Conservation (phyloP, 2,888 invertebrate genomes). For the Brachylomia viminalis region DNA sequence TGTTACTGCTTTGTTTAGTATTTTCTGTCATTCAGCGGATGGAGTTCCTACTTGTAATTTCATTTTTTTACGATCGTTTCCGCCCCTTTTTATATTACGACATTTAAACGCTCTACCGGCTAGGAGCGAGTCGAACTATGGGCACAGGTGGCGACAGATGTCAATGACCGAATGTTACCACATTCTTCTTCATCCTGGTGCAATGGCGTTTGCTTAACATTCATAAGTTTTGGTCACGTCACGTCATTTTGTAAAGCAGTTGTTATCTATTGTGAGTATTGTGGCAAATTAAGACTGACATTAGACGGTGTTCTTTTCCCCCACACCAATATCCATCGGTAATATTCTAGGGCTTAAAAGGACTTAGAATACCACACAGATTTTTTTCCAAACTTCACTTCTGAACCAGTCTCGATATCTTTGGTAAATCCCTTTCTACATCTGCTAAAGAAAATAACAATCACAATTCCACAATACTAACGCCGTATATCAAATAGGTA, state of each 20-base stretch:
- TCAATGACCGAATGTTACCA: slow-evolving; percentile 38
- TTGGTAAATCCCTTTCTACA: neutral
- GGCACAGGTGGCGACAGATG: slow-evolving; percentile 34
- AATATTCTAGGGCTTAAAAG: neutral
- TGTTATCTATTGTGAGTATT: neutral
- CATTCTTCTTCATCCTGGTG: neutral
- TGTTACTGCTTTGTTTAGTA: slow-evolving; percentile 10
- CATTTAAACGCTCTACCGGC: slow-evolving; percentile 30
- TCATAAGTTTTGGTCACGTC: too few species aligned
- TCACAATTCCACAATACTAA: slow-evolving; percentile 4
- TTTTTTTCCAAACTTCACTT: neutral
- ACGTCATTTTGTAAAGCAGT: neutral
- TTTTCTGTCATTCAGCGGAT: slow-evolving; percentile 10
- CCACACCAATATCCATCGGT: neutral
- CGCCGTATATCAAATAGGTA: slow-evolving; percentile 1
- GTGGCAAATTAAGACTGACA: neutral
- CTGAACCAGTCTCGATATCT: neutral
- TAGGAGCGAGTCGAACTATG: slow-evolving; percentile 15
- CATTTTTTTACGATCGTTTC: slow-evolving; percentile 39
- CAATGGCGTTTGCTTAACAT: neutral
- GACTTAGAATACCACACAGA: neutral
- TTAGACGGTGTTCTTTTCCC: neutral
- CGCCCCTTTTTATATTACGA: slow-evolving; percentile 44
- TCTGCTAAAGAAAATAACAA: slow-evolving; percentile 20
- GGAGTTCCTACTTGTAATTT: slow-evolving; percentile 27